Evolutionary conservation across 2,797 vertebrate genomes (phyloP), one percentile per base, ranked within the genome.

Genomic region (Mormyrops boulengeri): DNA sequence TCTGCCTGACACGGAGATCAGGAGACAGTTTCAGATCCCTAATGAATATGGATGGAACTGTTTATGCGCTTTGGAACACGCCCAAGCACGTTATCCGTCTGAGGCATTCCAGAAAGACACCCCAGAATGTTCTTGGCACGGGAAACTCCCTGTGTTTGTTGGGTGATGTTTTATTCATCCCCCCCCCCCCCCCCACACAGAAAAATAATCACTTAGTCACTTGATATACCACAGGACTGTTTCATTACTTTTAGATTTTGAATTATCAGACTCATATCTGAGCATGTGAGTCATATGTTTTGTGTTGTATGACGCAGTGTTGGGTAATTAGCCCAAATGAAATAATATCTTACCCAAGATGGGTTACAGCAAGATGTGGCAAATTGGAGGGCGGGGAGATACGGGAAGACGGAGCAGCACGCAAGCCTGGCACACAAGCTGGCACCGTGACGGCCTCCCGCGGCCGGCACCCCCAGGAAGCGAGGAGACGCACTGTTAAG

Each of bases 11-110:
- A 95, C 91, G 94, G 93, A 93, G 94, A 95, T 94, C 93, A 94
- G 93, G 88, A 94, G 93, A 93, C 94, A 90, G 94, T 91, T 93
- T 94, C 91, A 93, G 93, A 94, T 92, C 94, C 92, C 92, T 93
- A 92, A 96, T 96, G 95, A 96, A 96, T 96, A 96, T 96, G 95
- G 94, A 97, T 96, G 94, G 91, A 91, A 91, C 91, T 94, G 93
- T 95, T 96, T 95, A 94, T 94, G 94, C 93, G 92, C 94, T 86
- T 44, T 91, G 93, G 93, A 93, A 93, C 92, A 90, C 89, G 89
- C 94, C 94, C 92, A 95, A 95, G 92, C 92, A 93, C 89, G 90
- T 95, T 94, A 92, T 94, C 91, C 92, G 93, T 95, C 93, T 90
- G 8, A 92, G 17, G 22, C 69, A 85, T 91, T 89, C 38, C 41